A percentile compares a stretch with the other conserved stretches of the same genome.
Conservation (phyloP, 2,888 invertebrate genomes). For the Lamellibrachia satsuma region DNA sequence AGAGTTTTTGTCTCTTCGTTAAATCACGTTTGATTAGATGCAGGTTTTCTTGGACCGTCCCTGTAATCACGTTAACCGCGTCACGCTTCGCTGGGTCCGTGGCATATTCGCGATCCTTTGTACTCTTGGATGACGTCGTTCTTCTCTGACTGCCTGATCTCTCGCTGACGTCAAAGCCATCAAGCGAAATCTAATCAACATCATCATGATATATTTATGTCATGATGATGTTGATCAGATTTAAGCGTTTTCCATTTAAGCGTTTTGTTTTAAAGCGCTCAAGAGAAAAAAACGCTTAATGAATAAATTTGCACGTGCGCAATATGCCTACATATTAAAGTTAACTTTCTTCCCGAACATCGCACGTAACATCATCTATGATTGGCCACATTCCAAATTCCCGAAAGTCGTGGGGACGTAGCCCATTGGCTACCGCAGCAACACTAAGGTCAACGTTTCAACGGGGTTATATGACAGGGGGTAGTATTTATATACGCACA, state of each 20-base stretch:
- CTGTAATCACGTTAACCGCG: background rate
- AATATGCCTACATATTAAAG: background rate
- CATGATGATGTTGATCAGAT: no score
- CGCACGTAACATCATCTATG: no score
- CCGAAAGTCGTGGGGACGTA: no score
- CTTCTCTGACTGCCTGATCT: background rate
- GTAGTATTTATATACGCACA: no score
- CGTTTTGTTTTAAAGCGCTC: background rate
- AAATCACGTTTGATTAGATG: background rate
- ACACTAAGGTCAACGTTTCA: no score
- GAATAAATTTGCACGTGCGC: background rate
- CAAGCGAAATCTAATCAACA: background rate
- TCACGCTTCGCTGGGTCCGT: background rate
- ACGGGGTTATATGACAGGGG: no score
- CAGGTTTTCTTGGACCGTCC: background rate
- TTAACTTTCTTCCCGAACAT: no score
- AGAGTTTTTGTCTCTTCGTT: background rate
- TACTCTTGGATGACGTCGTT: background rate
- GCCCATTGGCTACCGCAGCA: no score
- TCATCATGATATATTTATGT: background rate
- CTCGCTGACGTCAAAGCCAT: background rate
- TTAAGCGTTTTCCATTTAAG: no score
- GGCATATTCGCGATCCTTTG: background rate
- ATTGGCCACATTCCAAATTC: no score
- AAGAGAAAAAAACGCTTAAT: background rate